Percentiles rank a stretch among this genome's conserved stretches.
phyloP scores from a whole-genome alignment of 2,888 invertebrate species.

The Eupeodes latifasciatus region DNA sequence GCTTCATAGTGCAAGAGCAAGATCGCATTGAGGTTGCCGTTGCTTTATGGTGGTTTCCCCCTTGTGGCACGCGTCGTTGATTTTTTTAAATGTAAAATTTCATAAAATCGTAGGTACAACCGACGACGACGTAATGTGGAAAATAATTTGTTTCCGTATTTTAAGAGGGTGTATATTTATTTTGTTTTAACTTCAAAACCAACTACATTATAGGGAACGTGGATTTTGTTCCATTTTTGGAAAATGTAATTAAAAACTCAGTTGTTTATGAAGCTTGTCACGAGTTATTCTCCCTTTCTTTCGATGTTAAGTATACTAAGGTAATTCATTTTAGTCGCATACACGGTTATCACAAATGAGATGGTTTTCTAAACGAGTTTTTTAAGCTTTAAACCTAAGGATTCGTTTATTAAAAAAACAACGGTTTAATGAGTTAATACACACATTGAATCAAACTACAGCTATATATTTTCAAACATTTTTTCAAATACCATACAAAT shows the following conservation, averaged over 20 bases:
- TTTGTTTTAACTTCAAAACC: background rate
- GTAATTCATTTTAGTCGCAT: slow-evolving; percentile 1
- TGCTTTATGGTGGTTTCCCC: slow-evolving; percentile 54
- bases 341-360: slow-evolving; percentile 1
- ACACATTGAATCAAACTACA: too few relatives aligned
- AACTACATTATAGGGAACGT: background rate
- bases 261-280: slow-evolving; percentile 52
- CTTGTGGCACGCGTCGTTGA: slow-evolving; percentile 73
- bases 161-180: slow-evolving; percentile 11
- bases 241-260: slow-evolving; percentile 56
- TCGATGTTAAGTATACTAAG: background rate
- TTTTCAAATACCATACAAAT: too few relatives aligned
- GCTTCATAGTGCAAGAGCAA: slow-evolving; percentile 10
- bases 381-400: too few relatives aligned
- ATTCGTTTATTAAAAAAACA: too few relatives aligned
- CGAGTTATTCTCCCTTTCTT: slow-evolving; percentile 9
- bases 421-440: too few relatives aligned
- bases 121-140: slow-evolving; percentile 25
- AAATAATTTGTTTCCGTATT: slow-evolving; percentile 66
- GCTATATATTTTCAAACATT: too few relatives aligned
- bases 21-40: slow-evolving; percentile 44
- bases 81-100: slow-evolving; percentile 65
- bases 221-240: slow-evolving; percentile 41
- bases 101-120: slow-evolving; percentile 53
- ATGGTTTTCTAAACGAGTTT: too few relatives aligned